Base-by-base conservation (phyloP, 2,888 invertebrate genomes). In the Pardosa pseudoannulata region DNA sequence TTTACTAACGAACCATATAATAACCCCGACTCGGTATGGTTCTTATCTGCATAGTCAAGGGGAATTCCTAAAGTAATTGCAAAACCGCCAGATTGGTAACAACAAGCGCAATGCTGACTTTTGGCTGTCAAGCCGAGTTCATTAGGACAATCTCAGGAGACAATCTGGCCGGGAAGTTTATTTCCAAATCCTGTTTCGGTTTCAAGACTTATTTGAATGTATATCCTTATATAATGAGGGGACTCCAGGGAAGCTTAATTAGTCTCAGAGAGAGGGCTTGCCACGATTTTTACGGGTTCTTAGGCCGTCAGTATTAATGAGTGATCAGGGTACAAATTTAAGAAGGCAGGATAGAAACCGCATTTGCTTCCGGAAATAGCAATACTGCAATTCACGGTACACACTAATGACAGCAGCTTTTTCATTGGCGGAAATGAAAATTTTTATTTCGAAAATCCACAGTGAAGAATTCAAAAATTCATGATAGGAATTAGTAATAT, bases 151-250 rank as follows among this genome's bases (percentile, higher is more conserved):
- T 36, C 71, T 71, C 64, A 19, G 13, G 79, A 79, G 41, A 64
- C 71, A 71, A 68, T 70, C 56, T 70, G 28, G 11, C 56, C 32
- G 36, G 32, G 9, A 79, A 71, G n/a, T 64, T 79, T 64, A 79
- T 71, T 71, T 79, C 36, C 28, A 62, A 71, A 71, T 79, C n/a
- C 36, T 31, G 50, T 70, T 78, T 70, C 27, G 28, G 27, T 56
- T 29, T 39, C 27, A 29, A 28, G 23, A 41, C 41, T 23, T n/a
- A 64, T 62, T 41, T 39, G 41, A 46, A 41, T 29, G 27, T 28
- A 65, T 65, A 65, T 75, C 27, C 46, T 41, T 19, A 19, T 67
- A 65, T 67, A 76, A 67, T 76, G 75, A 65, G 75, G 31, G 5
- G 65, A 28, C 75, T 67, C 67, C 11, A 23, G 50, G 67, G 67